Conservation (phyloP, 2,113 vertebrate species). For the Anhinga anhinga region DNA sequence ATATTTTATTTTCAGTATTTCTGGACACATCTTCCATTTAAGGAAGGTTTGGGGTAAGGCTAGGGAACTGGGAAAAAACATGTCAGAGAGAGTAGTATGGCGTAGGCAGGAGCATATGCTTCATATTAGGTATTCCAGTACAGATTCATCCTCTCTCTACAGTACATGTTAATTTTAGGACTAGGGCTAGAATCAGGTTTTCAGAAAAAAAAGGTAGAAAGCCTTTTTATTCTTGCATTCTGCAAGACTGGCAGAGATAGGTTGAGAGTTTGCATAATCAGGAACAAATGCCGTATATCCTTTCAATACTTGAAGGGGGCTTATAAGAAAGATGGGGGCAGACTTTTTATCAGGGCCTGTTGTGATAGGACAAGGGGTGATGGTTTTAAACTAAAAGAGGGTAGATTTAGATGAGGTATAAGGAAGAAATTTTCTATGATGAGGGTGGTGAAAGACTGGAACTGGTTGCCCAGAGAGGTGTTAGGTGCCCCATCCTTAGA, state of each 20-base stretch:
- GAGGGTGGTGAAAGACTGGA: background rate
- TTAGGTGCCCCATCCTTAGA: background rate
- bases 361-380: background rate
- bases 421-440: background rate
- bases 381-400: background rate
- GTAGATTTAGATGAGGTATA: background rate
- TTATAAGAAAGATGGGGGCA: background rate
- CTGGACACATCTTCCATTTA: slow-evolving; percentile 31
- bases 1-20: slow-evolving; percentile 49
- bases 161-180: slow-evolving; percentile 56
- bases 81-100: slow-evolving; percentile 41
- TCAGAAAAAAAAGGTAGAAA: slow-evolving; percentile 41
- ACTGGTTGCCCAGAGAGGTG: background rate
- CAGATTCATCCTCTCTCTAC: slow-evolving; percentile 24
- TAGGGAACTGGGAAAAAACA: slow-evolving; percentile 38
- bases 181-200: slow-evolving; percentile 4
- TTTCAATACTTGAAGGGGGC: background rate
- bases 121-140: slow-evolving; percentile 58
- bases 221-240: background rate
- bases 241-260: background rate
- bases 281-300: background rate
- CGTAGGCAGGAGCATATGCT: slow-evolving; percentile 51
- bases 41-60: slow-evolving; percentile 17
- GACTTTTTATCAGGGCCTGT: background rate
- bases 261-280: background rate